A percentile compares a stretch with the other conserved stretches of the same genome.
Conservation (phyloP, 2,113 vertebrate species). For the Nannospalax galili region DNA sequence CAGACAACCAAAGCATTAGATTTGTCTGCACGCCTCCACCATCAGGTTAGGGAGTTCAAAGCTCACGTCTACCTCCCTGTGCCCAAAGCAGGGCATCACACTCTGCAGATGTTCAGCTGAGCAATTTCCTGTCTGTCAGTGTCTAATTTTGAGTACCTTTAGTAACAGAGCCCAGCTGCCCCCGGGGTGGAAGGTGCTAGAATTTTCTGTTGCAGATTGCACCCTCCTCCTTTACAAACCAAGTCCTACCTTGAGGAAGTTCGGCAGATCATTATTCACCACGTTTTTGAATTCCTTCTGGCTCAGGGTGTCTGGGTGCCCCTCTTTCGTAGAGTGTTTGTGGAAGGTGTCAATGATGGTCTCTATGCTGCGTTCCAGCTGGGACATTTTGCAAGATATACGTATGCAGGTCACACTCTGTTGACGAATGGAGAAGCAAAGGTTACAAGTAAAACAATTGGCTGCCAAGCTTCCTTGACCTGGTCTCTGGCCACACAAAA, state of each 20-base stretch:
- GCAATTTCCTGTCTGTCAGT: fast-evolving
- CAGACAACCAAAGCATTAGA: background rate
- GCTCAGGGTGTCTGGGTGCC: background rate
- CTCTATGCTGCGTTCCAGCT: background rate
- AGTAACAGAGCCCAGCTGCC: background rate
- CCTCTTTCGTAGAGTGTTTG: fast-evolving
- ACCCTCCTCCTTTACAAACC: background rate
- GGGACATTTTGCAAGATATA: fast-evolving
- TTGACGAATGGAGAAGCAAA: background rate
- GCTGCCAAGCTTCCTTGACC: background rate
- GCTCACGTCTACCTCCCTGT: background rate
- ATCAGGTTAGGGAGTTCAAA: background rate
- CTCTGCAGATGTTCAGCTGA: fast-evolving
- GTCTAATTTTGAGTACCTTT: background rate
- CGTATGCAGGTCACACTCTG: background rate
- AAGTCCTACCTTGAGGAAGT: conserved; percentile 75
- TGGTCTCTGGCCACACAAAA: background rate
- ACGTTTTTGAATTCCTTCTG: conserved; percentile 52
- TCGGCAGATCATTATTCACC: conserved; percentile 18
- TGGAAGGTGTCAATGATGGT: conserved; percentile 72
- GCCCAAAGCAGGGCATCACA: fast-evolving
- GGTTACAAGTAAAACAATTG: background rate
- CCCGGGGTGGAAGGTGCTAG: background rate
- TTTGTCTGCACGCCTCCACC: background rate
- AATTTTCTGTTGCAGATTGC: background rate